Evolutionary conservation across 2,888 invertebrate species (phyloP).

Genomic region (Polydrusus cervinus): DNA sequence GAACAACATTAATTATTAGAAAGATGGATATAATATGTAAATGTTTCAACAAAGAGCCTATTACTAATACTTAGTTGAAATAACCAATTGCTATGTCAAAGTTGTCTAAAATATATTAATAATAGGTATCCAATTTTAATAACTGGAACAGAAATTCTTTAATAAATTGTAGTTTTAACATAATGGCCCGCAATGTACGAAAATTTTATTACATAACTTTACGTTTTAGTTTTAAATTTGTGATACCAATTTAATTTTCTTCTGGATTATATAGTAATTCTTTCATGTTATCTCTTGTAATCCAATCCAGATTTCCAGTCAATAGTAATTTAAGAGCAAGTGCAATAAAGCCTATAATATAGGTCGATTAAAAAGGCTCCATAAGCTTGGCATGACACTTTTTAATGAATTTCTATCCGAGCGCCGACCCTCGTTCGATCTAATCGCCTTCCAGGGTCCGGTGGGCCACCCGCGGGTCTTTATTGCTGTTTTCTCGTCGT

Average conservation of each 20-base stretch:
- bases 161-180: no score
- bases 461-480: constrained; percentile 61
- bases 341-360: constrained; percentile 53
- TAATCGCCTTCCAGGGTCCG: constrained; percentile 50
- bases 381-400: constrained; percentile 56
- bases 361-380: constrained; percentile 53
- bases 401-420: constrained; percentile 54
- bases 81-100: no score
- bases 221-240: no score
- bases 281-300: not conserved
- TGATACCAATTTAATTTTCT: constrained; percentile 4
- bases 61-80: no score
- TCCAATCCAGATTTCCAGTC: constrained; percentile 31
- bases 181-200: no score
- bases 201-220: no score
- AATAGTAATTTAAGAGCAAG: constrained; percentile 43
- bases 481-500: constrained; percentile 65
- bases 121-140: no score
- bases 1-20: no score
- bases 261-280: not conserved
- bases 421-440: constrained; percentile 43
- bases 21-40: no score
- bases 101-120: no score
- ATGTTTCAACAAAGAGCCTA: no score
- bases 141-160: no score